A percentile compares a stretch with the other conserved stretches of the same genome.
Conservation (phyloP, 2,888 invertebrate genomes). For the Hesperia comma region DNA sequence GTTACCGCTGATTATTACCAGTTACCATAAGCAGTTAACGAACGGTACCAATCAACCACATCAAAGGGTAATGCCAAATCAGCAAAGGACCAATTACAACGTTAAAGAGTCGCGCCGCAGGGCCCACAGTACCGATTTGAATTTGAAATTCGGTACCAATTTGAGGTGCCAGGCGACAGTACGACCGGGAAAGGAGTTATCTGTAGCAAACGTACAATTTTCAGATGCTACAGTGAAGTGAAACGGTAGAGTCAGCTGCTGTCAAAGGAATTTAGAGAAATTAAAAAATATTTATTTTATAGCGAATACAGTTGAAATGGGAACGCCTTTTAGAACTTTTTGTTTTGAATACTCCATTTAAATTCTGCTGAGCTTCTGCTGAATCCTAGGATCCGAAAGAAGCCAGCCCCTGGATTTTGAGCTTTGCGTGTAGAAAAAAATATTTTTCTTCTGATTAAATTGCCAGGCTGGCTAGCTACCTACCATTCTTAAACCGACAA, state of each 20-base stretch:
- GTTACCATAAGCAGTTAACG: conserved; percentile 43
- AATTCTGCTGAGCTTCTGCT: no score
- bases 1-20: conserved; percentile 3
- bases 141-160: conserved; percentile 82
- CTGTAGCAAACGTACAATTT: conserved; percentile 52
- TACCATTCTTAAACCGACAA: no score
- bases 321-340: no score
- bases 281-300: no score
- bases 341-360: no score
- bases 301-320: no score
- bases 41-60: conserved; percentile 69
- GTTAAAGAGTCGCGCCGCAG: conserved; percentile 70
- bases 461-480: no score
- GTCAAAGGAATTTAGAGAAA: no score
- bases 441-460: no score
- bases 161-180: conserved; percentile 80
- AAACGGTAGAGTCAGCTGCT: not conserved
- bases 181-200: conserved; percentile 68
- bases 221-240: conserved; percentile 46
- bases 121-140: conserved; percentile 77
- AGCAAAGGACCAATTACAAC: conserved; percentile 76
- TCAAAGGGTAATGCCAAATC: conserved; percentile 68
- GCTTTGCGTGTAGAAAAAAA: no score
- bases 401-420: no score
- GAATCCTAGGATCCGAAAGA: no score